phyloP scores from a whole-genome alignment of 2,797 vertebrate genomes.

The Valencia hispanica region DNA sequence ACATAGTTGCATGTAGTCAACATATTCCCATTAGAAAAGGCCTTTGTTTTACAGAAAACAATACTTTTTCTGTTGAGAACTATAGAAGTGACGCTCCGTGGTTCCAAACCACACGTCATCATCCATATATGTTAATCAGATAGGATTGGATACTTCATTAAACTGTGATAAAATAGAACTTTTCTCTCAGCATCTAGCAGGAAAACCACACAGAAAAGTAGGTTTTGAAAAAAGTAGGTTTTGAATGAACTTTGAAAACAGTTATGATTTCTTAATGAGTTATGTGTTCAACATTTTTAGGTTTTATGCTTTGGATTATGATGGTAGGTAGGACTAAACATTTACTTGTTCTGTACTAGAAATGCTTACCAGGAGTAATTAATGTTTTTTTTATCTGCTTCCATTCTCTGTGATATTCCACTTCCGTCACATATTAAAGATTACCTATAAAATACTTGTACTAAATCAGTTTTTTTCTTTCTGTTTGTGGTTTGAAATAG shows the following conservation, averaged over 20 bases:
- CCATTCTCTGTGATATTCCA: slow-evolving; percentile 47
- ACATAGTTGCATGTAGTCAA: background rate
- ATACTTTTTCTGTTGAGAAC: background rate
- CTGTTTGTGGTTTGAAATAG: slow-evolving; percentile 29
- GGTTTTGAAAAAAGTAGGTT: background rate
- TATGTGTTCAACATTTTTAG: background rate
- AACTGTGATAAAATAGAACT: background rate
- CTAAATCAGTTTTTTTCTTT: slow-evolving; percentile 46
- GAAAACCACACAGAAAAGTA: background rate
- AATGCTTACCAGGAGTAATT: background rate
- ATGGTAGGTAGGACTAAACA: background rate
- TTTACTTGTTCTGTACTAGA: background rate
- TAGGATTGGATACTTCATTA: background rate
- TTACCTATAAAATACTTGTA: slow-evolving; percentile 74
- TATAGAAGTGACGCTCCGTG: background rate
- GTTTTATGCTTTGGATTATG: background rate
- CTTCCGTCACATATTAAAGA: slow-evolving; percentile 61
- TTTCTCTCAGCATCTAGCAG: background rate
- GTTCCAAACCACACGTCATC: background rate
- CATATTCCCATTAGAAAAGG: background rate
- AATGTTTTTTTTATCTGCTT: slow-evolving; percentile 32
- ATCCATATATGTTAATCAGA: background rate
- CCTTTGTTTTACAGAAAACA: background rate
- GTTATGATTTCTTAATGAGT: background rate
- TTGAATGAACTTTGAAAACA: background rate